Evolutionary conservation across 2,888 invertebrate species (phyloP).

Genomic region (Tenthredo mesomela): DNA sequence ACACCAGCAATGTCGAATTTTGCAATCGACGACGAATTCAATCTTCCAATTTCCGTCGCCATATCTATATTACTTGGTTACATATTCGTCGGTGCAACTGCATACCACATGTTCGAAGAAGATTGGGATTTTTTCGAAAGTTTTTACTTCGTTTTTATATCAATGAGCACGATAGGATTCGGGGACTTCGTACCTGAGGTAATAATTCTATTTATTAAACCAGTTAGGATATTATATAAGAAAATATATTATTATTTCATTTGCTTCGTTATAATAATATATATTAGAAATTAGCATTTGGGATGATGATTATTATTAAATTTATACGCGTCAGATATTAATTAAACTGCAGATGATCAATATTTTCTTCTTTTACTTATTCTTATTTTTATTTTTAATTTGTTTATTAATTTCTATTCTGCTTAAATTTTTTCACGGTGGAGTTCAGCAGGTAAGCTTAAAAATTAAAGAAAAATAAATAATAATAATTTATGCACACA

Average conservation of each 20-base stretch:
- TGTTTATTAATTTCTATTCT: conserved; percentile 62
- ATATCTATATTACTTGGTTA: conserved; percentile 90
- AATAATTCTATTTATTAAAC: conserved; percentile 54
- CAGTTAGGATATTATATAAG: too few relatives aligned
- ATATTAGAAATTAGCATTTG: background rate
- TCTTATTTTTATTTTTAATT: background rate
- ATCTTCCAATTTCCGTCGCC: conserved; percentile 94
- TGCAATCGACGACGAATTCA: conserved; percentile 95
- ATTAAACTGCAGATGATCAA: background rate
- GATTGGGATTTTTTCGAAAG: conserved; percentile 95
- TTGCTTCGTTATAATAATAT: background rate
- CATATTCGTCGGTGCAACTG: conserved; percentile 91
- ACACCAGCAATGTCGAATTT: conserved; percentile 90
- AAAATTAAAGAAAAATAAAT: background rate
- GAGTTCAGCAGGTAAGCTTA: conserved; percentile 75
- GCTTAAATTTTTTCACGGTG: conserved; percentile 70
- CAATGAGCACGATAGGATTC: conserved; percentile 98
- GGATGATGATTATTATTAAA: background rate
- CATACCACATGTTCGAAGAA: conserved; percentile 89
- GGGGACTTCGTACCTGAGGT: conserved; percentile 93
- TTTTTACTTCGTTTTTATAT: conserved; percentile 98
- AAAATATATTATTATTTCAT: background rate
- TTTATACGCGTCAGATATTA: too few relatives aligned
- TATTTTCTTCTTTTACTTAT: too few relatives aligned
- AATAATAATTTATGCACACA: background rate